A percentile compares a stretch with the other conserved stretches of the same genome.
Conservation (phyloP, 1,140 invertebrate genomes). For the Heliconius himera region DNA sequence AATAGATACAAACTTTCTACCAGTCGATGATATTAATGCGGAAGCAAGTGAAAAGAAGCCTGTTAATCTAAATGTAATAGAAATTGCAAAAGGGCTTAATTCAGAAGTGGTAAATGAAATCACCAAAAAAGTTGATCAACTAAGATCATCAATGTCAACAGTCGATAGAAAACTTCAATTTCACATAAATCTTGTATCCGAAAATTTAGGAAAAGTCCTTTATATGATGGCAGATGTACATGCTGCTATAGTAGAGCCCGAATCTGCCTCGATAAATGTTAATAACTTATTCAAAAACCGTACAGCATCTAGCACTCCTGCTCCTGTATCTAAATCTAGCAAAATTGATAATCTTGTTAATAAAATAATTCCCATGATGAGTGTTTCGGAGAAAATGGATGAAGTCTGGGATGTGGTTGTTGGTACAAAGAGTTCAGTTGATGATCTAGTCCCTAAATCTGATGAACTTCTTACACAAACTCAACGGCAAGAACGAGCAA, state of each 20-base stretch:
- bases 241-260: constrained; percentile 88
- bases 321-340: constrained; percentile 83
- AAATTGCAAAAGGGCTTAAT: constrained; percentile 90
- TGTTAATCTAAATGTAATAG: constrained; percentile 89
- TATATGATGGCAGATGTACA: constrained; percentile 91
- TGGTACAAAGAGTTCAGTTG: constrained; percentile 92
- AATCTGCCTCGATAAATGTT: constrained; percentile 75
- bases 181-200: constrained; percentile 91
- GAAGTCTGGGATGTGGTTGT: constrained; percentile 94
- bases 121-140: constrained; percentile 87
- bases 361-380: constrained; percentile 90
- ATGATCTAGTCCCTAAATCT: constrained; percentile 91
- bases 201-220: constrained; percentile 89
- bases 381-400: constrained; percentile 94
- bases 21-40: constrained; percentile 90
- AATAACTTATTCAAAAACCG: constrained; percentile 78
- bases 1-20: constrained; percentile 90
- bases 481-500: constrained; percentile 92
- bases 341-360: constrained; percentile 90
- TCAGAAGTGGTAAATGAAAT: constrained; percentile 89
- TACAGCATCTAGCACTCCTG: constrained; percentile 79
- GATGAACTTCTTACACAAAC: constrained; percentile 92
- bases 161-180: constrained; percentile 92
- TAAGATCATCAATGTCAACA: constrained; percentile 87
- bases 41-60: constrained; percentile 93